These are phyloP conservation scores for Passer domesticus DNA, from an alignment of 2,113 vertebrate genomes.

Conservation along the genomic window DNA sequence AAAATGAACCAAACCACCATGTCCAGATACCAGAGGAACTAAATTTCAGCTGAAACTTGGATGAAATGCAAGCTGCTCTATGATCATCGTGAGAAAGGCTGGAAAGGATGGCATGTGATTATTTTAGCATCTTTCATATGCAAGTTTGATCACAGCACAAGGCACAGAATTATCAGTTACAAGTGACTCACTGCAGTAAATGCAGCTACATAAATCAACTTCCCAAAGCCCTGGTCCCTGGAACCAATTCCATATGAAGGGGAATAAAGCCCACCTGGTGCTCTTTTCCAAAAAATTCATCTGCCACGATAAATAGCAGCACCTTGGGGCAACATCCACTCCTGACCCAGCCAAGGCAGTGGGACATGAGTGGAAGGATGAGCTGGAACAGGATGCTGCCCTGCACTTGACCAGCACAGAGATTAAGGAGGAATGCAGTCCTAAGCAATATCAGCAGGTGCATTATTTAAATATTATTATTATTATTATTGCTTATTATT, in stretches of 20 bases:
- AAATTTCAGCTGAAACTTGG: not conserved
- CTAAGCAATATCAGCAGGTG: not conserved
- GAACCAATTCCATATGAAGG: not conserved
- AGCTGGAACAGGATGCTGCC: not conserved
- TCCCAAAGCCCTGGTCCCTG: not conserved
- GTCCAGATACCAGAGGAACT: not conserved
- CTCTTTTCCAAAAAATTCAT: not conserved
- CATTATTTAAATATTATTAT: not conserved
- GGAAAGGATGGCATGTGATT: not conserved
- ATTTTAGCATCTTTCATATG: not conserved
- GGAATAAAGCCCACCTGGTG: not conserved
- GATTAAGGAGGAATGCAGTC: not conserved
- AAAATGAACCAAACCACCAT: not conserved
- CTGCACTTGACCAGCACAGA: not conserved
- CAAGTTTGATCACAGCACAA: not conserved
- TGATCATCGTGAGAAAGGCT: not conserved
- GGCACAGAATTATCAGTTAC: not conserved
- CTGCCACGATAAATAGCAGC: rapidly evolving
- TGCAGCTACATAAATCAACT: not conserved
- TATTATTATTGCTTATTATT: not conserved
- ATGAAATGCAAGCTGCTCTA: not conserved
- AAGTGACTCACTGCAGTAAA: not conserved
- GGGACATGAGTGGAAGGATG: not conserved
- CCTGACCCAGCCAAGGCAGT: not conserved
- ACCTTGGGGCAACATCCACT: not conserved